Evolutionary conservation across 2,888 invertebrate species (phyloP).

Genomic region (Physocephala rufipes): DNA sequence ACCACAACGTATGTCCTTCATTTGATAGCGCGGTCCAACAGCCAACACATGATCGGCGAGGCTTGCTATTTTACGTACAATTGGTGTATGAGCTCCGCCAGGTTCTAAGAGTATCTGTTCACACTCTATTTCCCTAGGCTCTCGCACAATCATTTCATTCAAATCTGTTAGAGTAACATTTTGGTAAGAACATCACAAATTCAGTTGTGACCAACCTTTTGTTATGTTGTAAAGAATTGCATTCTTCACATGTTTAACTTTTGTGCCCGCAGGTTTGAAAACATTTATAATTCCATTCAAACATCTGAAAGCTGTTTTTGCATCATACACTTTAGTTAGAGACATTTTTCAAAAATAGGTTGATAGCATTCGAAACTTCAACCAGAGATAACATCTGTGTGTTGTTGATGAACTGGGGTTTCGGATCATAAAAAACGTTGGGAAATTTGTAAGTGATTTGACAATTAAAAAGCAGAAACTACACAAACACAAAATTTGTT

Average conservation of each 20-base stretch:
- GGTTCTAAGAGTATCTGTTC: constrained; percentile 71
- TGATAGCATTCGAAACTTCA: too few relatives aligned
- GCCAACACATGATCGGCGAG: constrained; percentile 79
- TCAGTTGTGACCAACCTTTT: constrained; percentile 69
- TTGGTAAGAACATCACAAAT: neutral
- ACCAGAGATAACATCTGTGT: too few relatives aligned
- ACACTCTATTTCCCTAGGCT: constrained; percentile 67
- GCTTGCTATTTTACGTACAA: constrained; percentile 68
- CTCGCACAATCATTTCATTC: constrained; percentile 74
- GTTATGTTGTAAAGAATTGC: constrained; percentile 73
- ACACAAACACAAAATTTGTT: too few relatives aligned
- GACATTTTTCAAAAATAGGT: constrained; percentile 52
- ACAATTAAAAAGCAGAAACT: too few relatives aligned
- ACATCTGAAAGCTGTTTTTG: constrained; percentile 71
- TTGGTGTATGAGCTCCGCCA: constrained; percentile 69
- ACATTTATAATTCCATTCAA: constrained; percentile 81
- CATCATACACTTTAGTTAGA: constrained; percentile 64
- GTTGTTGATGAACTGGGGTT: too few relatives aligned
- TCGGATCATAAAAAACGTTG: too few relatives aligned
- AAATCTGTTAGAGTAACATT: constrained; percentile 69
- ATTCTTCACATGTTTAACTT: constrained; percentile 68
- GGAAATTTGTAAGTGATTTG: too few relatives aligned
- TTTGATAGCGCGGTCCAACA: constrained; percentile 79
- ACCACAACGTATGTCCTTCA: constrained; percentile 72
- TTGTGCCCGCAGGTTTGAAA: constrained; percentile 77